A percentile compares a stretch with the other conserved stretches of the same genome.
These are phyloP conservation scores for Isoperla grammatica DNA, from an alignment of 2,888 invertebrate species.

Conservation along the genomic window DNA sequence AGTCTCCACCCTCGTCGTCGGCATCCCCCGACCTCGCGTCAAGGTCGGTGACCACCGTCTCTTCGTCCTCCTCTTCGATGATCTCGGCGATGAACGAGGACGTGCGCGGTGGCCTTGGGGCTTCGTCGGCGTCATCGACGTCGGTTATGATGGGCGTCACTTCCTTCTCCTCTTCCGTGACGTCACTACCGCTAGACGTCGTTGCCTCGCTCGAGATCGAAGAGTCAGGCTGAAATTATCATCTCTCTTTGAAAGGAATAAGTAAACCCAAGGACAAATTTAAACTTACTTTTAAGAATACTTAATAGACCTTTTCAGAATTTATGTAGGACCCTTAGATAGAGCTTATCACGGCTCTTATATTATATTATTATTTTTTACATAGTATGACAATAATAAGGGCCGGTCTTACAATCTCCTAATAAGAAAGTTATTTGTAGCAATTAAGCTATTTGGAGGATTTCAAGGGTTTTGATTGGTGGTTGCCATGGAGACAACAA, in stretches of 20 bases:
- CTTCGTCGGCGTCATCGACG: not conserved
- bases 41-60: not conserved
- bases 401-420: too few species aligned
- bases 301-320: too few species aligned
- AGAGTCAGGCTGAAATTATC: slow-evolving; percentile 4
- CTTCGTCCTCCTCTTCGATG: slow-evolving; percentile 6
- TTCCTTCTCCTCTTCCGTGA: not conserved
- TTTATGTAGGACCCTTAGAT: too few species aligned
- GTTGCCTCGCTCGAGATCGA: not conserved
- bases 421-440: too few species aligned
- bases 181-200: not conserved
- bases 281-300: too few species aligned
- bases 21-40: not conserved
- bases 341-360: too few species aligned
- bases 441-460: too few species aligned
- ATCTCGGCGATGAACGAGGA: slow-evolving; percentile 7
- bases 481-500: too few species aligned
- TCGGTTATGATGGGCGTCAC: not conserved
- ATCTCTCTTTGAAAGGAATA: not conserved
- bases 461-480: too few species aligned
- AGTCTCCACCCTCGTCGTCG: not conserved
- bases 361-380: too few species aligned
- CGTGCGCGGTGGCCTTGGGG: not conserved
- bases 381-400: too few species aligned
- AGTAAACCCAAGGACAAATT: too few species aligned